phyloP scores from a whole-genome alignment of 1,140 invertebrate genomes.

The Heterodera carotae region DNA sequence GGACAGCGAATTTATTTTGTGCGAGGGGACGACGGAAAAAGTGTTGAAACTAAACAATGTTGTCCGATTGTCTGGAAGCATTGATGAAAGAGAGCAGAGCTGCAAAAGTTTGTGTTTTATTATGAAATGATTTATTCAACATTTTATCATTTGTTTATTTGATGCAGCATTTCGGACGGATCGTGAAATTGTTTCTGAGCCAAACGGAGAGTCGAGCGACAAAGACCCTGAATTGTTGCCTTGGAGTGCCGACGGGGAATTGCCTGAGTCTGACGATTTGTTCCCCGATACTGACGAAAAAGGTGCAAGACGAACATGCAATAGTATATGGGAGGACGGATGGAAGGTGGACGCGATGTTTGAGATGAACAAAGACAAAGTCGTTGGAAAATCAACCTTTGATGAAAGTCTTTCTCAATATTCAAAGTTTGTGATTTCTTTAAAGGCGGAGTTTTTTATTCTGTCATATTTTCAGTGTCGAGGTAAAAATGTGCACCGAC shows the following conservation, averaged over 20 bases:
- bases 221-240: not conserved
- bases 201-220: not conserved
- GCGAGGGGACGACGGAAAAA: not conserved
- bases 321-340: not conserved
- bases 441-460: not conserved
- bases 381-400: constrained; percentile 19
- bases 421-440: not conserved
- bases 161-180: not conserved
- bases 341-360: constrained; percentile 26
- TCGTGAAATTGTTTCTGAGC: not conserved
- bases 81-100: not conserved
- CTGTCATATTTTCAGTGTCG: too few relatives aligned
- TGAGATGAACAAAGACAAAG: constrained; percentile 25
- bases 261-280: not conserved
- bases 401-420: constrained; percentile 14
- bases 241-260: not conserved
- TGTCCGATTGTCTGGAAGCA: not conserved
- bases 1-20: not conserved
- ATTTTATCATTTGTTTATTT: not conserved
- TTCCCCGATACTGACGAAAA: not conserved
- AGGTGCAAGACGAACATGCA: not conserved
- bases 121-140: not conserved
- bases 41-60: not conserved
- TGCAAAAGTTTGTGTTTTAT: not conserved
- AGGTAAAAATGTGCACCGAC: not conserved